phyloP scores from a whole-genome alignment of 2,888 invertebrate genomes.

The Drosophila paramelanica region DNA sequence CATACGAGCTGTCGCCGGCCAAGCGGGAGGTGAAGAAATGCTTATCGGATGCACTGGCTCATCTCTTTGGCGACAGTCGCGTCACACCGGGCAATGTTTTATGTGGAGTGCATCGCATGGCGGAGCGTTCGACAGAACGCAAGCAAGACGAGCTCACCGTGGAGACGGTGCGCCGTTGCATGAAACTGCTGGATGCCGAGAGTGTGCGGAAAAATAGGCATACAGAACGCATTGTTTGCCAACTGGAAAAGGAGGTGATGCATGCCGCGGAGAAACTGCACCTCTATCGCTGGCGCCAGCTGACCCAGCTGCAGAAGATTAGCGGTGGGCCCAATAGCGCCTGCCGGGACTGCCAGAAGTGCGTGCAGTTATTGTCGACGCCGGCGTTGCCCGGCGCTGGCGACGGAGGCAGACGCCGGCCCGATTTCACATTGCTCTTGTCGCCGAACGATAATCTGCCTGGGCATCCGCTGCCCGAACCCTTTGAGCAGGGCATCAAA shows the following conservation, averaged over 20 bases:
- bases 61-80: constrained; percentile 12
- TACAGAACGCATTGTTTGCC: constrained; percentile 14
- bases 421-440: constrained; percentile 32
- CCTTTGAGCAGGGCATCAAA: neutral
- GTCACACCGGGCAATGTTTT: neutral
- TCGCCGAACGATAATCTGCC: neutral
- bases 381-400: neutral
- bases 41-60: constrained; percentile 34
- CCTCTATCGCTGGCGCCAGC: constrained; percentile 5
- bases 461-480: neutral
- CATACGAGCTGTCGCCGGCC: constrained; percentile 48
- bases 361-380: constrained; percentile 4
- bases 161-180: constrained; percentile 22
- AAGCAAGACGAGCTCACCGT: constrained; percentile 18
- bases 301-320: neutral
- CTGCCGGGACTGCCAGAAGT: constrained; percentile 38
- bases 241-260: constrained; percentile 50
- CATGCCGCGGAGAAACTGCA: constrained; percentile 19
- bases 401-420: neutral
- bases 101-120: constrained; percentile 48
- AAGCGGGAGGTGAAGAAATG: constrained; percentile 54
- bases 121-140: neutral
- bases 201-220: neutral
- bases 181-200: constrained; percentile 19
- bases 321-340: neutral